phyloP scores from a whole-genome alignment of 2,797 vertebrate genomes.

The Holocentrus rufus region DNA sequence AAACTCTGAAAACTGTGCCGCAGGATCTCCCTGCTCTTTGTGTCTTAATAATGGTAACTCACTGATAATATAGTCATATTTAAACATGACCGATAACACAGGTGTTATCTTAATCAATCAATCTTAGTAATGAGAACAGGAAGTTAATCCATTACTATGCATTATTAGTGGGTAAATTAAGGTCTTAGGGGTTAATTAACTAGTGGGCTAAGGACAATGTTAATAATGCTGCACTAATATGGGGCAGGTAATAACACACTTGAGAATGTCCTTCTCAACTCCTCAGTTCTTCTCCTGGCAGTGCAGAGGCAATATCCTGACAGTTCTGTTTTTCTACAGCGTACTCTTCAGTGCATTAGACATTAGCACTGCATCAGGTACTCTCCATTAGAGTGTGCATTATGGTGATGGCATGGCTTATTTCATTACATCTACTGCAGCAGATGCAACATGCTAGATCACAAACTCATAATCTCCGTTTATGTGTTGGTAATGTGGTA shows the following conservation, averaged over 20 bases:
- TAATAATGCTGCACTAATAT: conserved; percentile 82
- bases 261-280: conserved; percentile 65
- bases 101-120: conserved; percentile 81
- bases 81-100: conserved; percentile 77
- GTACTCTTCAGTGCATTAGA: conserved; percentile 10
- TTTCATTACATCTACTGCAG: not conserved
- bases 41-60: conserved; percentile 61
- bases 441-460: not conserved
- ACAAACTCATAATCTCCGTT: not conserved
- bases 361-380: conserved; percentile 20
- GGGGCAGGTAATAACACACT: conserved; percentile 77
- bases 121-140: conserved; percentile 79
- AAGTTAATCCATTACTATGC: conserved; percentile 83
- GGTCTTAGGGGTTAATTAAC: conserved; percentile 85
- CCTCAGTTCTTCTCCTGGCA: conserved; percentile 39
- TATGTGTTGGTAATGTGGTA: too few relatives aligned
- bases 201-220: conserved; percentile 78
- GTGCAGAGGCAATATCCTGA: conserved; percentile 19
- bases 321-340: conserved; percentile 21
- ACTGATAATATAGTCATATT: conserved; percentile 76
- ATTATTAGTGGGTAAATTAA: conserved; percentile 82
- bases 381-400: not conserved
- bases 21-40: conserved; percentile 43
- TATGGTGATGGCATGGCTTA: not conserved
- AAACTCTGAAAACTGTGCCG: conserved; percentile 15